Evolutionary conservation across 2,888 invertebrate species (phyloP).

Genomic region (Erpobdella octoculata): DNA sequence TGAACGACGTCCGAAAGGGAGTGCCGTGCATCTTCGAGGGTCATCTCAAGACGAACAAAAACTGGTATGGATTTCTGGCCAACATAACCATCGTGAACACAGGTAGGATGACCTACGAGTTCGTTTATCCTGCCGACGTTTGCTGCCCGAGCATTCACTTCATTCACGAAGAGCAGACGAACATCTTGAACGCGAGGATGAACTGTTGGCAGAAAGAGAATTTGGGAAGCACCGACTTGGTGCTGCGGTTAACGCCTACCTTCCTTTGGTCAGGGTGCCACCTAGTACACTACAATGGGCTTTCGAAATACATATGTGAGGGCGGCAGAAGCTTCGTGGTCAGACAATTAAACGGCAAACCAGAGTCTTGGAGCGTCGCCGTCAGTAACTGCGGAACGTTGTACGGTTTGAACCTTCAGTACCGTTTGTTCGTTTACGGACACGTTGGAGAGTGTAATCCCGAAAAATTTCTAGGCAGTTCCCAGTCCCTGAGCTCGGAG

Average conservation of each 20-base stretch:
- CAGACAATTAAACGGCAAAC: slow-evolving; percentile 18
- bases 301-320: slow-evolving; percentile 35
- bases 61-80: slow-evolving; percentile 38
- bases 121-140: slow-evolving; percentile 36
- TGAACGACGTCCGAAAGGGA: slow-evolving; percentile 9
- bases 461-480: neutral
- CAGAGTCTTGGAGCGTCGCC: slow-evolving; percentile 36
- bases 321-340: slow-evolving; percentile 35
- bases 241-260: slow-evolving; percentile 37
- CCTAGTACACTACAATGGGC: slow-evolving; percentile 32
- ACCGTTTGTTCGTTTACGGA: slow-evolving; percentile 34
- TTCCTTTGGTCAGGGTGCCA: slow-evolving; percentile 39
- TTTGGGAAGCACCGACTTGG: slow-evolving; percentile 35
- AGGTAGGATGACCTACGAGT: slow-evolving; percentile 35
- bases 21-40: slow-evolving; percentile 37
- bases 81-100: slow-evolving; percentile 36
- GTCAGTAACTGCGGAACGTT: slow-evolving; percentile 37
- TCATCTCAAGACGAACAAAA: slow-evolving; percentile 31
- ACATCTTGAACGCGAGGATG: slow-evolving; percentile 35
- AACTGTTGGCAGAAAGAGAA: slow-evolving; percentile 38
- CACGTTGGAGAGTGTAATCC: slow-evolving; percentile 37
- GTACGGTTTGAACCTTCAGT: slow-evolving; percentile 35
- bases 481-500: neutral
- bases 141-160: slow-evolving; percentile 38
- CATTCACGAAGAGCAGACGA: slow-evolving; percentile 37